A percentile compares a stretch with the other conserved stretches of the same genome.
phyloP scores from a whole-genome alignment of 2,888 invertebrate species.

The Phortica magna region DNA sequence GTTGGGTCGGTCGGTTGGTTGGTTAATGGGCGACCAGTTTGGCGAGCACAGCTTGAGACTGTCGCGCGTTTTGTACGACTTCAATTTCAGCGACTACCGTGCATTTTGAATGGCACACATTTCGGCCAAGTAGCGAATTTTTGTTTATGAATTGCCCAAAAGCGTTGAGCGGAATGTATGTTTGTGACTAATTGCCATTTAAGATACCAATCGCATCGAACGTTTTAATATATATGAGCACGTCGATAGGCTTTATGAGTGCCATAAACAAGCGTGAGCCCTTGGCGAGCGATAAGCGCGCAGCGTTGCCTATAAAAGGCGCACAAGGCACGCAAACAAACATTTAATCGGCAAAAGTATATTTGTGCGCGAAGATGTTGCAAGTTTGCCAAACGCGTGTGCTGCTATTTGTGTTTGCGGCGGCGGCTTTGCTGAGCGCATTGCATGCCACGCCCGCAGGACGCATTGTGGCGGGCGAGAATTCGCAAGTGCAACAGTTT shows the following conservation, averaged over 20 bases:
- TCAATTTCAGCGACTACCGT: not conserved
- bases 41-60: not conserved
- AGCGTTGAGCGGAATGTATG: too few relatives aligned
- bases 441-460: slow-evolving; percentile 12
- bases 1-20: too few relatives aligned
- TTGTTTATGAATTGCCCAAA: not conserved
- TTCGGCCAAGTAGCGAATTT: not conserved
- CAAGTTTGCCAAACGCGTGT: too few relatives aligned
- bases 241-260: not conserved
- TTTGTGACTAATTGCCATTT: too few relatives aligned
- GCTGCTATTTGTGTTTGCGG: too few relatives aligned
- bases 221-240: too few relatives aligned
- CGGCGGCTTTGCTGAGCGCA: not conserved
- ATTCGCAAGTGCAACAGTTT: slow-evolving; percentile 51
- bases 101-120: not conserved
- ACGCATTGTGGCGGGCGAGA: slow-evolving; percentile 64
- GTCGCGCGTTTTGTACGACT: not conserved
- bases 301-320: not conserved
- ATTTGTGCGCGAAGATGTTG: too few relatives aligned
- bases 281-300: not conserved
- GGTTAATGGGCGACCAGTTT: not conserved
- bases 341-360: too few relatives aligned
- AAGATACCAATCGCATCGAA: too few relatives aligned
- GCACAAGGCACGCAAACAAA: not conserved
- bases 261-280: not conserved